Evolutionary conservation across 2,888 invertebrate genomes (phyloP).

Genomic region (Parnassius mnemosyne): DNA sequence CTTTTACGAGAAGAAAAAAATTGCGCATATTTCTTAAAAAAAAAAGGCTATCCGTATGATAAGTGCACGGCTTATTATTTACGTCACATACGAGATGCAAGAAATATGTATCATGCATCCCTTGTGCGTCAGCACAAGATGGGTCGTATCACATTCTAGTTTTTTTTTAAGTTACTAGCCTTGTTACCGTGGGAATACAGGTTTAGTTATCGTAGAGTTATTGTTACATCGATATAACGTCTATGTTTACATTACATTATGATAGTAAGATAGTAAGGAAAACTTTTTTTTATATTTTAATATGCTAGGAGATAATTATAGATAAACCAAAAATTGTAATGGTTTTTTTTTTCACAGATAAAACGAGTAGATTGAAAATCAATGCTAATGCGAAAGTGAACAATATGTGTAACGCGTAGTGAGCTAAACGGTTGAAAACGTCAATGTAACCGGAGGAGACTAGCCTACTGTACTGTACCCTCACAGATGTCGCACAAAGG

Average conservation of each 20-base stretch:
- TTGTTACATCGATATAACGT: too few species aligned
- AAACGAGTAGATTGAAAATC: constrained; percentile 28
- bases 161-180: constrained; percentile 47
- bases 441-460: constrained; percentile 52
- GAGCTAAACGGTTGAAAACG: constrained; percentile 53
- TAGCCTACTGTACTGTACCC: constrained; percentile 37
- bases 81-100: constrained; percentile 51
- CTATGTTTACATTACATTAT: too few species aligned
- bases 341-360: too few species aligned
- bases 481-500: constrained; percentile 60
- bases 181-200: constrained; percentile 64
- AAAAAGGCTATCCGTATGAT: neutral
- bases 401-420: constrained; percentile 1
- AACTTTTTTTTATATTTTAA: too few species aligned
- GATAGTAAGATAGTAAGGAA: too few species aligned
- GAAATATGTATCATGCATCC: constrained; percentile 49
- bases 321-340: too few species aligned
- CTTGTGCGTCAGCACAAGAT: constrained; percentile 41
- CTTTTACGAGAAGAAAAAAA: neutral
- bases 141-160: constrained; percentile 58
- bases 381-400: constrained; percentile 32
- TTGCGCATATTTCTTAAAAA: neutral
- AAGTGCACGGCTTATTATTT: constrained; percentile 17
- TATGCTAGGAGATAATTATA: too few species aligned
- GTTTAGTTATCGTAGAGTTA: neutral